phyloP scores from a whole-genome alignment of 2,113 vertebrate species.

The Apeltes quadracus region DNA sequence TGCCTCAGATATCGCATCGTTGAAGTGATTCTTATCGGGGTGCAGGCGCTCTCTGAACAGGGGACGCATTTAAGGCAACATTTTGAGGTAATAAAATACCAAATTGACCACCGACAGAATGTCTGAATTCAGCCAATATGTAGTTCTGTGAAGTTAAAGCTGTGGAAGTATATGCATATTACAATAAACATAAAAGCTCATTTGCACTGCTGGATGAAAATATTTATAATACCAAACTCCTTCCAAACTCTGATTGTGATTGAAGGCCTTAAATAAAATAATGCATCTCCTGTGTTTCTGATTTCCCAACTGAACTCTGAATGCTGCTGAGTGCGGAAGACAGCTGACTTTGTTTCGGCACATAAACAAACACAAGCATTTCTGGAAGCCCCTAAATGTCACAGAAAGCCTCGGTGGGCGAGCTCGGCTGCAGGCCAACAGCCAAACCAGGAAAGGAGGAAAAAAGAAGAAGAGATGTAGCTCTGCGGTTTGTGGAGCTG shows the following conservation, averaged over 20 bases:
- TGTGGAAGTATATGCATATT: slow-evolving; percentile 8
- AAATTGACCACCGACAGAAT: slow-evolving; percentile 7
- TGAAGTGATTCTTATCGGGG: slow-evolving; percentile 44
- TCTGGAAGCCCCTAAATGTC: slow-evolving; percentile 51
- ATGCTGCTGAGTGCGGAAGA: slow-evolving; percentile 1
- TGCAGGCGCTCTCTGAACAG: slow-evolving; percentile 8
- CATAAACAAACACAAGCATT: slow-evolving; percentile 50
- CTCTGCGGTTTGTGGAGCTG: slow-evolving; percentile 30
- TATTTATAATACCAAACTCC: slow-evolving; percentile 20
- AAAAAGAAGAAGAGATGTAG: slow-evolving; percentile 4
- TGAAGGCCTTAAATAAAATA: slow-evolving; percentile 11
- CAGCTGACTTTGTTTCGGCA: slow-evolving; percentile 42
- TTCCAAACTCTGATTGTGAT: slow-evolving; percentile 16
- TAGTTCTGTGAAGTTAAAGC: background rate
- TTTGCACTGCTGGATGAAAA: background rate
- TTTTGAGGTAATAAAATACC: slow-evolving; percentile 31
- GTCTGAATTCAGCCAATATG: slow-evolving; percentile 45
- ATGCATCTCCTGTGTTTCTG: slow-evolving; percentile 25
- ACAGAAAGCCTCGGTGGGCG: slow-evolving; percentile 34
- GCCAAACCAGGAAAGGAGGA: background rate
- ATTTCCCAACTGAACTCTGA: background rate
- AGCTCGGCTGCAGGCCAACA: background rate
- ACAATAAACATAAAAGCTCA: background rate
- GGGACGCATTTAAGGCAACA: background rate
- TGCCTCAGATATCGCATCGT: background rate